phyloP scores from a whole-genome alignment of 2,797 vertebrate species.

The Aeoliscus strigatus region DNA sequence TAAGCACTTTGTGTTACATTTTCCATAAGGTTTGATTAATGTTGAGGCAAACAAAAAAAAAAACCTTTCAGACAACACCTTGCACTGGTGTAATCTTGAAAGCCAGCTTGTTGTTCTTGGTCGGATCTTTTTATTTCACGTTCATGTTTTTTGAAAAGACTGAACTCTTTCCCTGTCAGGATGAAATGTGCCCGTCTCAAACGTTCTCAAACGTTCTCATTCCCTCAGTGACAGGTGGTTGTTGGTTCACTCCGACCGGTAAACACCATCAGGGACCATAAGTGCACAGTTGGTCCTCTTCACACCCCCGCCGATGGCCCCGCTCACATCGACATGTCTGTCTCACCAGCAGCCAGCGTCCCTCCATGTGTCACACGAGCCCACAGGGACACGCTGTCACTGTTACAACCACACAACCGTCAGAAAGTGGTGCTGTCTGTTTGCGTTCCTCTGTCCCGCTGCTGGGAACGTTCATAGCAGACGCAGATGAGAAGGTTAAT shows the following conservation, averaged over 20 bases:
- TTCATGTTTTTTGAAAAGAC: background rate
- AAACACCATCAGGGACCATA: slow-evolving; percentile 66
- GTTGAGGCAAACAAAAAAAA: too few species aligned
- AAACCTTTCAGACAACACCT: too few species aligned
- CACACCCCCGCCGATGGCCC: slow-evolving; percentile 42
- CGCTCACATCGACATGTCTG: slow-evolving; percentile 24
- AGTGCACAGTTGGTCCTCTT: slow-evolving; percentile 66
- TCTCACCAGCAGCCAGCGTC: slow-evolving; percentile 16
- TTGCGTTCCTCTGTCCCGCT: background rate
- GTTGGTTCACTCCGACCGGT: slow-evolving; percentile 21
- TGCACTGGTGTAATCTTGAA: too few species aligned
- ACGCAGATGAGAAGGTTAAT: background rate
- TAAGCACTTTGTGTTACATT: too few species aligned
- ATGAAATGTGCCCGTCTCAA: background rate
- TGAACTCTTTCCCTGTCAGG: background rate
- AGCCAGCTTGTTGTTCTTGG: too few species aligned
- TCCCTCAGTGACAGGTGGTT: slow-evolving; percentile 39
- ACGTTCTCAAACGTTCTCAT: background rate
- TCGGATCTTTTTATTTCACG: too few species aligned
- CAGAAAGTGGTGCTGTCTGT: slow-evolving; percentile 18
- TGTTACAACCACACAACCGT: slow-evolving; percentile 13
- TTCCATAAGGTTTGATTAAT: too few species aligned
- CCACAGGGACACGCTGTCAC: slow-evolving; percentile 37
- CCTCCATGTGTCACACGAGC: slow-evolving; percentile 24
- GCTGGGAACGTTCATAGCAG: background rate